Evolutionary conservation across 35 echinoderm and acorn worm genomes (phyloP).

Genomic region (Heliocidaris erythrogramma): DNA sequence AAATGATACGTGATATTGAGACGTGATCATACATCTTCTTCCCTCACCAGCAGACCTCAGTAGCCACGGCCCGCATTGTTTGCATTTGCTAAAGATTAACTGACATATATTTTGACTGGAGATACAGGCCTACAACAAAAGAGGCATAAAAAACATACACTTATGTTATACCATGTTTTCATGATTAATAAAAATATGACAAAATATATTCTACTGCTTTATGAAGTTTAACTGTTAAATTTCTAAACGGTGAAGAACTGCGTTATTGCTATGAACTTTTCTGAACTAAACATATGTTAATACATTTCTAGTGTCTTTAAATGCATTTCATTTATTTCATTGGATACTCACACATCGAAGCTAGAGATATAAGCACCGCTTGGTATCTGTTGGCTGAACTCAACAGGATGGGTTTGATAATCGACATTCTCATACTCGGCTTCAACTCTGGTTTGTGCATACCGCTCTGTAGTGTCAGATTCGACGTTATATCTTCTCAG

Average conservation of each 20-base stretch:
- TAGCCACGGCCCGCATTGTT: too few relatives aligned
- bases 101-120: too few relatives aligned
- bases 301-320: not conserved
- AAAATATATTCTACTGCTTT: too few relatives aligned
- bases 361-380: constrained; percentile 74
- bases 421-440: constrained; percentile 70
- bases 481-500: constrained; percentile 53
- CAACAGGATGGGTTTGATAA: constrained; percentile 50
- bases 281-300: not conserved
- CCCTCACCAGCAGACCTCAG: too few relatives aligned
- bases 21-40: too few relatives aligned
- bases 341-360: constrained; percentile 72
- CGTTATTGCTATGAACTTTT: not conserved
- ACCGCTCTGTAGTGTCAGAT: constrained; percentile 79
- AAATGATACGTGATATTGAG: too few relatives aligned
- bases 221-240: too few relatives aligned
- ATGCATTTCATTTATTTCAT: not conserved
- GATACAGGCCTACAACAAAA: too few relatives aligned
- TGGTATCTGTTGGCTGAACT: constrained; percentile 74
- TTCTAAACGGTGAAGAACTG: too few relatives aligned
- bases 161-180: too few relatives aligned
- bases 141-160: not conserved
- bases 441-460: constrained; percentile 62
- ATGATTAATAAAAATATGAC: too few relatives aligned
- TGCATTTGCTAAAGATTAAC: too few relatives aligned